These are phyloP conservation scores for Drosophila rubida DNA, from an alignment of 2,888 invertebrate species.

Conservation along the genomic window DNA sequence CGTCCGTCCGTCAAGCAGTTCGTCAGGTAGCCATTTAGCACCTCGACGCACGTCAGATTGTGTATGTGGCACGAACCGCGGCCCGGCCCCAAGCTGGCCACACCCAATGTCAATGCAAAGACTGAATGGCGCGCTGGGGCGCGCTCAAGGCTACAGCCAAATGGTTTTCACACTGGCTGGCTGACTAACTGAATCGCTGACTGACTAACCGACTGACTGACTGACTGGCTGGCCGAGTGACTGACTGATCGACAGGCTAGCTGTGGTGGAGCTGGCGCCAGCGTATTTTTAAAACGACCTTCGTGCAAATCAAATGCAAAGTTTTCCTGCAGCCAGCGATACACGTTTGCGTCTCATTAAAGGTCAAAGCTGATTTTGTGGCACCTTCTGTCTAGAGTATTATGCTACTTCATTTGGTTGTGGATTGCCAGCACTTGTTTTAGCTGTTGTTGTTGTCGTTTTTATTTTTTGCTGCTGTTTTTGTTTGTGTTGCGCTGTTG, in stretches of 20 bases:
- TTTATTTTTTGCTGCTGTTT: slow-evolving; percentile 22
- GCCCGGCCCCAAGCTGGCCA: slow-evolving; percentile 52
- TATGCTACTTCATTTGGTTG: slow-evolving; percentile 8
- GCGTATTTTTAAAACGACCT: slow-evolving; percentile 77
- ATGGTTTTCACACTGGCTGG: slow-evolving; percentile 39
- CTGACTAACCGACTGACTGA: slow-evolving; percentile 25
- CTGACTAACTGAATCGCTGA: slow-evolving; percentile 30
- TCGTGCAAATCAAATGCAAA: slow-evolving; percentile 76
- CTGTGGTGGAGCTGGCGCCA: slow-evolving; percentile 33
- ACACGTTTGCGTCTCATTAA: slow-evolving; percentile 68
- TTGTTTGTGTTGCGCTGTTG: slow-evolving; percentile 49
- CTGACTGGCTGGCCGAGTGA: slow-evolving; percentile 32
- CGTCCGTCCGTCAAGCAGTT: slow-evolving; percentile 2
- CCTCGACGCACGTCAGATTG: slow-evolving; percentile 70
- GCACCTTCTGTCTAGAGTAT: slow-evolving; percentile 29
- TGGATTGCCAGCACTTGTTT: neutral
- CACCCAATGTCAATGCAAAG: slow-evolving; percentile 73
- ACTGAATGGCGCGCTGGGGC: slow-evolving; percentile 57
- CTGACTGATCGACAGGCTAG: slow-evolving; percentile 62
- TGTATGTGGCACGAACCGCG: slow-evolving; percentile 37
- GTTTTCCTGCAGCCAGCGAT: slow-evolving; percentile 56
- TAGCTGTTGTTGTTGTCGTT: slow-evolving; percentile 31
- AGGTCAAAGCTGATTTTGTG: slow-evolving; percentile 75
- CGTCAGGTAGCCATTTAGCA: slow-evolving; percentile 64
- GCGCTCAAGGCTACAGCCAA: slow-evolving; percentile 70